Evolutionary conservation across 2,113 vertebrate species (phyloP).

Genomic region (Gallinago paraguaiae): DNA sequence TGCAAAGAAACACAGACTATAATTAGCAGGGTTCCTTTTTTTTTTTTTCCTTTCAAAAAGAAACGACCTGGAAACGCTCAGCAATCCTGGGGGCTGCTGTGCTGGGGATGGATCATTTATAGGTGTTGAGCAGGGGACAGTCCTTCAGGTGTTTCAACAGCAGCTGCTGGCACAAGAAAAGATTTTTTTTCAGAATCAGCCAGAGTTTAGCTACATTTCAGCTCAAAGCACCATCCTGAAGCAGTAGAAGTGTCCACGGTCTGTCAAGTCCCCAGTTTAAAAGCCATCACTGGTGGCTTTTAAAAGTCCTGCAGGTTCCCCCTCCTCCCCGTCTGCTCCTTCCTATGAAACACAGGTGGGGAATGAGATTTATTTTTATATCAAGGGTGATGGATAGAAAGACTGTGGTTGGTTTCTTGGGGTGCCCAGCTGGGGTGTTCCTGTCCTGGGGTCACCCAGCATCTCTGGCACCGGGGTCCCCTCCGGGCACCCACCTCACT

Average conservation of each 20-base stretch:
- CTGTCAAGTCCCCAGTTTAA: not conserved
- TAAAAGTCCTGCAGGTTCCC: not conserved
- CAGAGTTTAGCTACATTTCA: not conserved
- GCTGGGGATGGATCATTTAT: not conserved
- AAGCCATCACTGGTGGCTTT: not conserved
- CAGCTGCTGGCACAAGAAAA: not conserved
- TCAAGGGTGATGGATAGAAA: not conserved
- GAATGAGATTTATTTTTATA: not conserved
- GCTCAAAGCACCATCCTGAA: not conserved
- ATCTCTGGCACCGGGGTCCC: not conserved
- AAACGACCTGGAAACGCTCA: not conserved
- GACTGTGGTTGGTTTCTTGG: not conserved
- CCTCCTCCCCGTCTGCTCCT: not conserved
- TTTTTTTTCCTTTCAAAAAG: not conserved
- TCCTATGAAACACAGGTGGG: not conserved
- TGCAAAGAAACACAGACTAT: not conserved
- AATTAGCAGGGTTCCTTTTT: not conserved
- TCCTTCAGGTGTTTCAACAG: not conserved
- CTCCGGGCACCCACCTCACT: accelerated
- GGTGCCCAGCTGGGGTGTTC: not conserved
- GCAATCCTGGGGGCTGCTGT: not conserved
- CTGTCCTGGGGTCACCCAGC: not conserved
- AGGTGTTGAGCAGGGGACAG: not conserved
- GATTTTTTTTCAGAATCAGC: not conserved
- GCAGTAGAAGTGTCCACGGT: not conserved